Percentiles rank a stretch among this genome's conserved stretches.
Evolutionary conservation across 2,113 vertebrate genomes (phyloP).

Genomic region (Scopus umbretta): DNA sequence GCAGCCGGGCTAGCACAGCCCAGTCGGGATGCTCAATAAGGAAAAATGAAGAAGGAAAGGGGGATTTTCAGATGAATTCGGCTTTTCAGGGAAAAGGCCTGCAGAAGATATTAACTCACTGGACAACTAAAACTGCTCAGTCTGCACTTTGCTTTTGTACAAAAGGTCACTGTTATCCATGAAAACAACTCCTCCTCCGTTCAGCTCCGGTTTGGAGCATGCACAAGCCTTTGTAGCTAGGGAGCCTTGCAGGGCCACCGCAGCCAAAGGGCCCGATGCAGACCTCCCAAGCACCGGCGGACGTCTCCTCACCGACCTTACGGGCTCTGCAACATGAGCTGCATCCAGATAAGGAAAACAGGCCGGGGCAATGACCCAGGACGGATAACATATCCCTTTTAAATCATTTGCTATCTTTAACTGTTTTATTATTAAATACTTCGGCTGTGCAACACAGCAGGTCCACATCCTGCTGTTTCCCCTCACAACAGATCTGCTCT

Average conservation of each 20-base stretch:
- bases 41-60: neutral
- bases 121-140: neutral
- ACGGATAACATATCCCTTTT: neutral
- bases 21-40: neutral
- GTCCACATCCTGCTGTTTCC: neutral
- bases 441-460: neutral
- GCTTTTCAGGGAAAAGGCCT: neutral
- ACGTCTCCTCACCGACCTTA: neutral
- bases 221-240: neutral
- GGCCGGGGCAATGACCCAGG: neutral
- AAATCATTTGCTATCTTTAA: neutral
- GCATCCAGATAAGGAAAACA: neutral
- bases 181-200: neutral
- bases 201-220: neutral
- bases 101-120: neutral
- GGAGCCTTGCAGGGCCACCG: neutral
- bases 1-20: neutral
- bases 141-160: constrained; percentile 27
- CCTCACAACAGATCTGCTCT: neutral
- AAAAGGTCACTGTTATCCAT: constrained; percentile 7
- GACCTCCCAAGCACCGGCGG: neutral
- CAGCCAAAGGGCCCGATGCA: neutral
- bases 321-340: neutral
- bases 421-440: constrained; percentile 18
- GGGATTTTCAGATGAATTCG: neutral